A percentile compares a stretch with the other conserved stretches of the same genome.
phyloP scores from a whole-genome alignment of 2,797 vertebrate species.

The Diceros bicornis region DNA sequence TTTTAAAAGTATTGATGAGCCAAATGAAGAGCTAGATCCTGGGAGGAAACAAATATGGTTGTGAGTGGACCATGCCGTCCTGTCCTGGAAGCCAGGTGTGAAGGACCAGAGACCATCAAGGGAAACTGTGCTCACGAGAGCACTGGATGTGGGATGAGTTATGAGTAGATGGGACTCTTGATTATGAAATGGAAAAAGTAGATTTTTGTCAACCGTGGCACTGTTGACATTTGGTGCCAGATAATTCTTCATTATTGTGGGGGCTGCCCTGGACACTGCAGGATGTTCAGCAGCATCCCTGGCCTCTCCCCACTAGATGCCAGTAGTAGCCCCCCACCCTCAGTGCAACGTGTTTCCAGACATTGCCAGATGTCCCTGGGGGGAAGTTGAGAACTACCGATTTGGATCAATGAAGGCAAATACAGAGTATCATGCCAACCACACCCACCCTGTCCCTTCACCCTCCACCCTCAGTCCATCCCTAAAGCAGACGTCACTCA shows the following conservation, averaged over 20 bases:
- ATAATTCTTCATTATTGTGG: no score
- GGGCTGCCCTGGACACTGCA: rapidly evolving
- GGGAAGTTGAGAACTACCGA: background rate
- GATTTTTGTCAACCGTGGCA: background rate
- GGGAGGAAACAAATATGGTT: background rate
- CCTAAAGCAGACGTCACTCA: no score
- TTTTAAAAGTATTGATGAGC: background rate
- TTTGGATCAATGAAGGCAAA: background rate
- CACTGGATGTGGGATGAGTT: rapidly evolving
- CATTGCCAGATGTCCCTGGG: background rate
- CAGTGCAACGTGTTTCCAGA: rapidly evolving
- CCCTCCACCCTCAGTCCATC: rapidly evolving
- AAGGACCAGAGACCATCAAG: rapidly evolving
- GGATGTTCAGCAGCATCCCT: rapidly evolving
- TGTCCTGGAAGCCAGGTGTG: background rate
- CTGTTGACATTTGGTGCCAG: background rate
- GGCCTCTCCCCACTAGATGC: background rate
- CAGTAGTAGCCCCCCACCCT: rapidly evolving
- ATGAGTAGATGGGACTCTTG: background rate
- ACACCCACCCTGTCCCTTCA: background rate
- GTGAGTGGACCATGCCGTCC: rapidly evolving
- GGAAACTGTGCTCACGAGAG: rapidly evolving
- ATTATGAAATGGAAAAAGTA: background rate
- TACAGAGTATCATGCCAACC: no score
- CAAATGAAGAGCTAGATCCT: background rate